Evolutionary conservation across 2,888 invertebrate genomes (phyloP), one percentile per base, ranked within the genome.

Genomic region (Sminthurides aquaticus): DNA sequence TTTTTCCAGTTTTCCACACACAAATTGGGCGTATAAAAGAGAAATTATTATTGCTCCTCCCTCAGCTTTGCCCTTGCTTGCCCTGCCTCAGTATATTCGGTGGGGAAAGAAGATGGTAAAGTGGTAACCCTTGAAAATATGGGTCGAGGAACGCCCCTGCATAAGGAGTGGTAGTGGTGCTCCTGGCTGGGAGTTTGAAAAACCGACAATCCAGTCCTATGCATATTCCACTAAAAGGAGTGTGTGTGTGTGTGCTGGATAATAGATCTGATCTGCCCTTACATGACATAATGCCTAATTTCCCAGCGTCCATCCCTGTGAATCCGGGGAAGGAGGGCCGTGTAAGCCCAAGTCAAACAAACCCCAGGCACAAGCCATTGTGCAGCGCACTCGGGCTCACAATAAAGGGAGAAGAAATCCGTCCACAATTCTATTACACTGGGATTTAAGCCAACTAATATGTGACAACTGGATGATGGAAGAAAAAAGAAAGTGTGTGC

Each of bases 1-100:
- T 52, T 15, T 52, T 52, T 52, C 15, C 52, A 52, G 52, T 52
- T 52, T n/a, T 52, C 52, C 52, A 52, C 52, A 52, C 52, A 52
- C 20, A 52, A 20, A 8, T 52, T 52, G 52, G 20, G 20, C 52
- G 52, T 52, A 52, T 52, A 52, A 52, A 52, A 52, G 52, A 15
- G 20, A 52, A 52, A 52, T 52, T 5, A 52, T 52, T 20, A 15
- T 52, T 5, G 20, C 43, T 34, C 22, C 52, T 8, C 5, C 52
- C 20, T 20, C 20, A 5, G 11, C 52, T 52, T 52, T 52, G 11
- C 43, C 15, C 15, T 11, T 34, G 43, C 43, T 34, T n/a, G 15
- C 43, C 43, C 52, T 20, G 5, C 52, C 52, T 52, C 5, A 52
- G 20, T 8, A 52, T 5, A 20, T 22, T 52, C 52, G 15, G 52